These are phyloP conservation scores for Pipistrellus nathusii DNA, from an alignment of 2,797 vertebrate species.

Conservation along the genomic window DNA sequence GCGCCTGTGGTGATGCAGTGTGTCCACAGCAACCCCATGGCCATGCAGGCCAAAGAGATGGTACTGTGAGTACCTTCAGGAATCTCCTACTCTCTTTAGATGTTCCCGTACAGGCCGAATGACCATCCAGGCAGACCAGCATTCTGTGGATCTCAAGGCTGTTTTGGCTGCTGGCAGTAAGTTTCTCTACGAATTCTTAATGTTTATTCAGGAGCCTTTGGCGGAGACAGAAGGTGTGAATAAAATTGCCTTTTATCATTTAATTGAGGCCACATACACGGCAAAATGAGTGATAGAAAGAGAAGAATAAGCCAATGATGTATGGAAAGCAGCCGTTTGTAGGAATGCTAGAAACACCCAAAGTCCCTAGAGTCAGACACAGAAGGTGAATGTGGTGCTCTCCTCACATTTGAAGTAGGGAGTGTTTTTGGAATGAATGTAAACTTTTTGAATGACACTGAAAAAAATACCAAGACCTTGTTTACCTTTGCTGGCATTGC, in stretches of 20 bases:
- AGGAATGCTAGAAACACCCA: slow-evolving; percentile 95
- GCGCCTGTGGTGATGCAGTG: not conserved
- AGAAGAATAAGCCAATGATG: slow-evolving; percentile 91
- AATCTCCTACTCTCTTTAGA: slow-evolving; percentile 94
- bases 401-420: not conserved
- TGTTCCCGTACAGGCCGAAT: slow-evolving; percentile 94
- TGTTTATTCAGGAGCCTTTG: slow-evolving; percentile 94
- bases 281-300: slow-evolving; percentile 91
- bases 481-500: not conserved
- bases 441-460: not conserved
- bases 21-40: slow-evolving; percentile 68
- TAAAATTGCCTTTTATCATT: slow-evolving; percentile 92
- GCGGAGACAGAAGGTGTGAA: slow-evolving; percentile 95
- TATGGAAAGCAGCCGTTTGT: slow-evolving; percentile 95
- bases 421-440: not conserved
- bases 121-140: slow-evolving; percentile 91
- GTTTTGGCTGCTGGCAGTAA: slow-evolving; percentile 95
- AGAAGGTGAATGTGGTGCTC: not conserved
- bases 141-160: slow-evolving; percentile 95
- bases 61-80: slow-evolving; percentile 86
- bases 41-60: slow-evolving; percentile 91
- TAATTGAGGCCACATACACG: slow-evolving; percentile 95
- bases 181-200: slow-evolving; percentile 95
- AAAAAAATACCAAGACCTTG: not conserved
- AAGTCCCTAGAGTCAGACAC: slow-evolving; percentile 91